Evolutionary conservation across 2,888 invertebrate species (phyloP), one percentile per base, ranked within the genome.

Genomic region (Trimorus sp.): DNA sequence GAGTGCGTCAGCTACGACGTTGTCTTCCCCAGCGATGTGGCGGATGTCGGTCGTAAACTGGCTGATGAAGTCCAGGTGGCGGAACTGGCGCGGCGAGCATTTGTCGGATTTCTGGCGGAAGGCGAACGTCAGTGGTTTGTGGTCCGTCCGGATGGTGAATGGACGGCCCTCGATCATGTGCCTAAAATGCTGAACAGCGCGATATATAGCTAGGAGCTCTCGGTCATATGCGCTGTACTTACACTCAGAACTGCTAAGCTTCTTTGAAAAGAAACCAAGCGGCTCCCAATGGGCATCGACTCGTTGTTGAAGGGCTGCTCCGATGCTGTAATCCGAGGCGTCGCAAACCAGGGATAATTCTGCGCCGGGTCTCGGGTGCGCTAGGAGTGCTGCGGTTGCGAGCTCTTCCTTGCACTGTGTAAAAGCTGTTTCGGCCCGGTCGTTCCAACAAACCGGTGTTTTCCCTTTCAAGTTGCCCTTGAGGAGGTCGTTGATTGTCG

Each of bases 101-200:
- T 79, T 26, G 84, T 54, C 2, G 85, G 54, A 7, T 14, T 7
- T 7, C 15, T 59, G 59, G 7, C 5, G 85, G 84, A 40, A 87
- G 56, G 59, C 38, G 14, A 14, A 59, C 7, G 14, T 59, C 8
- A 59, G 12, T 7, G 38, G 38, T 7, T 14, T 38, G 14, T 59
- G 59, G 14, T 59, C 59, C 9, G 59, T 40, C 12, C 12, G 9
- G 15, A 59, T 59, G 0, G 14, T 14, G 3, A 38, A n/a, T 1
- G 38, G 8, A 3, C 59, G 3, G 9, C 59, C 59, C 37, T 59
- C 59, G 12, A 59, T 6, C 6, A 79, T 53, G 36, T 69, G 42
- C 26, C 37, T 12, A 56, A 84, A 84, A 9, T 58, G 37, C n/a
- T 71, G 65, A 0, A 84, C 9, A 40, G 9, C 11, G 7, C 40